Evolutionary conservation across 1,140 invertebrate genomes (phyloP).

Genomic region (Papilio polyxenes): DNA sequence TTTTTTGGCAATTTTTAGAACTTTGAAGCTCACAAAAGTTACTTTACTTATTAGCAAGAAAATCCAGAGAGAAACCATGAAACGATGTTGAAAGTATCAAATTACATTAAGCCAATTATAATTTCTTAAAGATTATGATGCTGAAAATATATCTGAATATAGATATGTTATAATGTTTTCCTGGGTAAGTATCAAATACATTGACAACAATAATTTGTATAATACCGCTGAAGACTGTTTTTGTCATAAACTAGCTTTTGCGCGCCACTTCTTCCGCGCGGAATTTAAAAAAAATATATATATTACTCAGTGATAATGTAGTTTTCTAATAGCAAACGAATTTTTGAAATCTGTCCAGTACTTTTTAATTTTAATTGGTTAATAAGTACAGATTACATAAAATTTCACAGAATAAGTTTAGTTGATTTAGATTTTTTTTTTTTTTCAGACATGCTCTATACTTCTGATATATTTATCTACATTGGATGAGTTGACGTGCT

Average conservation of each 20-base stretch:
- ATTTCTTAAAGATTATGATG: neutral
- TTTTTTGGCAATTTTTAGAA: neutral
- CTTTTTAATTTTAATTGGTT: no score
- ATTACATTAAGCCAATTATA: neutral
- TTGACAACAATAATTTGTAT: no score
- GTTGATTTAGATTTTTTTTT: neutral
- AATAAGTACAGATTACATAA: no score
- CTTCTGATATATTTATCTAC: conserved; percentile 26
- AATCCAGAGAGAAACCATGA: neutral
- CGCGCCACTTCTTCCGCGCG: no score
- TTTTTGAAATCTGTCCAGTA: no score
- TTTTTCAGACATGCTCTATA: conserved; percentile 25
- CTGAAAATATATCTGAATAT: neutral
- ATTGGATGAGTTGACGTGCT: conserved; percentile 33
- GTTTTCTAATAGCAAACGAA: no score
- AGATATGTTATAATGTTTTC: conserved; percentile 15
- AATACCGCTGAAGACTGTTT: no score
- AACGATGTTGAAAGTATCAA: neutral
- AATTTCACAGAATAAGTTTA: neutral
- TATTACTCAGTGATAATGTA: no score
- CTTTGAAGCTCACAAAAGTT: neutral
- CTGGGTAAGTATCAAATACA: conserved; percentile 6
- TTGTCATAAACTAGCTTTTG: no score
- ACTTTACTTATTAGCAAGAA: neutral
- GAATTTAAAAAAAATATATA: no score